These are phyloP conservation scores for Hirundichthys speculiger DNA, from an alignment of 2,113 vertebrate species.

Conservation along the genomic window DNA sequence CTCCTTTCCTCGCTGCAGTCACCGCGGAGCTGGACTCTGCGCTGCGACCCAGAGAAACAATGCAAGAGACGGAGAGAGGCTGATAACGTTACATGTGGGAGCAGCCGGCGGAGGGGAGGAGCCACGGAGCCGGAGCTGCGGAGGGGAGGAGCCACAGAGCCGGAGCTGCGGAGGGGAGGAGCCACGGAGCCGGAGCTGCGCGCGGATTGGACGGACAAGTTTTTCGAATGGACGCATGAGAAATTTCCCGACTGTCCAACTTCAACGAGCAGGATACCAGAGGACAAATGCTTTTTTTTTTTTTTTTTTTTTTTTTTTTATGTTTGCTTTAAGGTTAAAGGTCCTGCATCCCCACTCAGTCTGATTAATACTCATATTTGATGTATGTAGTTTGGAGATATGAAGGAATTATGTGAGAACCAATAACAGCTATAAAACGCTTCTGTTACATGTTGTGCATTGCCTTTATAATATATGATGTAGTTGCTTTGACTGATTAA, in stretches of 20 bases:
- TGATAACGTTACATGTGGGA: constrained; percentile 65
- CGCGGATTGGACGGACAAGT: constrained; percentile 74
- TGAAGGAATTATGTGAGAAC: too few relatives aligned
- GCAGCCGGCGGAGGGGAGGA: constrained; percentile 14
- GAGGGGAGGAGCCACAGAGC: constrained; percentile 66
- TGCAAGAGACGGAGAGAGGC: constrained; percentile 33
- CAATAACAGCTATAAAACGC: too few relatives aligned
- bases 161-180: constrained; percentile 60
- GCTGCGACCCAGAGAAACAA: constrained; percentile 64
- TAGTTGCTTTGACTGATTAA: too few relatives aligned
- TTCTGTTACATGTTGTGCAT: too few relatives aligned
- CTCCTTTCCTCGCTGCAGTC: not conserved
- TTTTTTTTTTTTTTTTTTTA: not conserved
- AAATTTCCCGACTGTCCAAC: constrained; percentile 19
- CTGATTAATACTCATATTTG: too few relatives aligned
- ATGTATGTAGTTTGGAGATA: too few relatives aligned
- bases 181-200: constrained; percentile 27
- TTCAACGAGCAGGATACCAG: constrained; percentile 6
- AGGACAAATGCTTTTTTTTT: constrained; percentile 4
- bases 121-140: too few relatives aligned
- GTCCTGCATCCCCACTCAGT: too few relatives aligned
- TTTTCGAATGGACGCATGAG: constrained; percentile 74
- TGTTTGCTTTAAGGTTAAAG: not conserved
- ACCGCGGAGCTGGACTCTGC: not conserved
- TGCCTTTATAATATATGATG: too few relatives aligned